Evolutionary conservation across 2,113 vertebrate species (phyloP).

Genomic region (Menura novaehollandiae): DNA sequence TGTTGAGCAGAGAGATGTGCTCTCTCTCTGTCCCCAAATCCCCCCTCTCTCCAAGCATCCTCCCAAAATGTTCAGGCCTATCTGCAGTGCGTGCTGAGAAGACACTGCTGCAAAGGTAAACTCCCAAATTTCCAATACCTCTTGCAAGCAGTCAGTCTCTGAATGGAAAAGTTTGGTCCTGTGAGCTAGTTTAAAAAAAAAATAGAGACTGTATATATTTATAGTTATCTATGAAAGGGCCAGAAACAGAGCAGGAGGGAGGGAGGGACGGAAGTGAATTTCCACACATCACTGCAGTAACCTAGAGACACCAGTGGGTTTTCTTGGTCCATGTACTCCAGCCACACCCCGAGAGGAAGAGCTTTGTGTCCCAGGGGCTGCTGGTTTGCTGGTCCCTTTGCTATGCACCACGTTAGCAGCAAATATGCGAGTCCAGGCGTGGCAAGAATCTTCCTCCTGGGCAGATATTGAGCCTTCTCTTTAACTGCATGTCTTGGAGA

Average conservation of each 20-base stretch:
- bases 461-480: slow-evolving; percentile 3
- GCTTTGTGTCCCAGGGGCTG: neutral
- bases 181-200: slow-evolving; percentile 71
- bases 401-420: slow-evolving; percentile 26
- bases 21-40: neutral
- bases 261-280: neutral
- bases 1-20: neutral
- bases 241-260: neutral
- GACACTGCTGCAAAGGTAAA: slow-evolving; percentile 47
- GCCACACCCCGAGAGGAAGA: neutral
- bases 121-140: neutral
- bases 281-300: slow-evolving; percentile 17
- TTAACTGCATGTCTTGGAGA: slow-evolving; percentile 20
- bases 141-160: slow-evolving; percentile 54
- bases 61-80: slow-evolving; percentile 28
- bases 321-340: slow-evolving; percentile 38
- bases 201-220: slow-evolving; percentile 64
- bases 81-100: slow-evolving; percentile 1
- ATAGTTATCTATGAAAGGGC: slow-evolving; percentile 59
- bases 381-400: slow-evolving; percentile 36
- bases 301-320: slow-evolving; percentile 34
- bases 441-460: slow-evolving; percentile 46
- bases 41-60: neutral
- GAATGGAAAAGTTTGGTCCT: slow-evolving; percentile 73
- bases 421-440: neutral